Percentiles rank a stretch among this genome's conserved stretches.
phyloP scores from a whole-genome alignment of 2,797 vertebrate genomes.

The Phalloptychus januarius region DNA sequence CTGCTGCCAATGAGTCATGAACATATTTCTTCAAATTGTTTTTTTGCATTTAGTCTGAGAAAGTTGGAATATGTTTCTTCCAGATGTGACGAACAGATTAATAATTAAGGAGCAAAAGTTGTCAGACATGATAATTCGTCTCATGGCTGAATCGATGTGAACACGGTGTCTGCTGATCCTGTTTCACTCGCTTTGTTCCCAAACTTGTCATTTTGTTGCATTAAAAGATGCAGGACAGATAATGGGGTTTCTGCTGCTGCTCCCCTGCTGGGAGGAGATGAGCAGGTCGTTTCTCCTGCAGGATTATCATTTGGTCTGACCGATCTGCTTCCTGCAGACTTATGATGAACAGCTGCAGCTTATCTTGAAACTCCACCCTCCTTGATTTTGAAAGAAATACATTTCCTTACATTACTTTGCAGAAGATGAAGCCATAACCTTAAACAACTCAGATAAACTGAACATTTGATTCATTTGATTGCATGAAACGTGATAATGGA shows the following conservation, averaged over 20 bases:
- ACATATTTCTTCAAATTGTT: no score
- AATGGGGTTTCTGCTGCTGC: no score
- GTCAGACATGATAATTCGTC: no score
- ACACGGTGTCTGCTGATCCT: constrained; percentile 33
- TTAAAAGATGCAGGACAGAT: constrained; percentile 92
- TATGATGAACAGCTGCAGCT: constrained; percentile 98
- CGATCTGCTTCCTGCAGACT: constrained; percentile 96
- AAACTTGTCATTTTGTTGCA: constrained; percentile 90
- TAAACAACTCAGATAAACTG: neutral
- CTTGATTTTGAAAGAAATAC: constrained; percentile 79
- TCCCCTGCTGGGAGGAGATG: constrained; percentile 96
- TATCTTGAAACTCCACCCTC: constrained; percentile 92
- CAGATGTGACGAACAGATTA: no score
- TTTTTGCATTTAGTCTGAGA: no score
- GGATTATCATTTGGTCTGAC: constrained; percentile 98
- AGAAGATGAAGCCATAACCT: neutral
- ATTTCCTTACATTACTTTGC: neutral
- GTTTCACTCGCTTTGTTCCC: constrained; percentile 67
- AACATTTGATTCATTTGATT: neutral
- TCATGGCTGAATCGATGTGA: no score
- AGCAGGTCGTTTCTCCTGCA: constrained; percentile 88
- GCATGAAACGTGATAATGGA: no score
- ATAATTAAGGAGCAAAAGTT: no score
- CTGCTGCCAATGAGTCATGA: no score
- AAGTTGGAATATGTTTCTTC: no score